Evolutionary conservation across 1,140 invertebrate genomes (phyloP), one percentile per base, ranked within the genome.

Genomic region (Listronotus bonariensis): DNA sequence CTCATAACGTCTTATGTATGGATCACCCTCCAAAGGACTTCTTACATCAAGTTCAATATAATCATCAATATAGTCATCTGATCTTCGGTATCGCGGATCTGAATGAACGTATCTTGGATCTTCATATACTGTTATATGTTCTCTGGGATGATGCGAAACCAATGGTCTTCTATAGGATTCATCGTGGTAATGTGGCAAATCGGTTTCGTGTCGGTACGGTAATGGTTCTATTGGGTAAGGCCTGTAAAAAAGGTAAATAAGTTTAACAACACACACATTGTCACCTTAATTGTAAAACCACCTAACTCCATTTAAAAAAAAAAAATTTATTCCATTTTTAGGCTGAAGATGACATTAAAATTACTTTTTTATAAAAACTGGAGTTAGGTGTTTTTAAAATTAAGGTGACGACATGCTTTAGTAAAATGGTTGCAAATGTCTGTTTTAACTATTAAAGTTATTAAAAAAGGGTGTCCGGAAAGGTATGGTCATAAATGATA

Each of bases 41-140:
- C 65, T 67, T 55, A 69, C 53, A 6, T 72, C 67, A 10, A 74
- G 15, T 15, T 72, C 63, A 11, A 68, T 59, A 32, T 71, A 71
- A 67, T 73, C 72, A 53, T 70, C 65, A 9, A 32, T 36, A 46
- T 70, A 68, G 18, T 71, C 65, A 26, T 72, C 65, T n/a, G 61
- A 63, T 57, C 69, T 57, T 72, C 69, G 36, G 56, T 68, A 73
- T 82, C 80, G 65, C 79, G 78, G 36, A 75, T 69, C 40, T 34
- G 53, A 61, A 80, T 54, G 18, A 31, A 77, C 75, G 59, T 83
- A 82, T 64, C 83, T 77, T 8, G 84, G 84, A 73, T 85, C 84
- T 74, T 85, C 84, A 43, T 58, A 46, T 12, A 59, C 38, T 10
- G 56, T 68, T 38, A 61, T 61, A 53, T 69, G 49, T 12, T 57